Evolutionary conservation across 2,888 invertebrate genomes (phyloP), one percentile per base, ranked within the genome.

Genomic region (Phyto melanocephala): DNA sequence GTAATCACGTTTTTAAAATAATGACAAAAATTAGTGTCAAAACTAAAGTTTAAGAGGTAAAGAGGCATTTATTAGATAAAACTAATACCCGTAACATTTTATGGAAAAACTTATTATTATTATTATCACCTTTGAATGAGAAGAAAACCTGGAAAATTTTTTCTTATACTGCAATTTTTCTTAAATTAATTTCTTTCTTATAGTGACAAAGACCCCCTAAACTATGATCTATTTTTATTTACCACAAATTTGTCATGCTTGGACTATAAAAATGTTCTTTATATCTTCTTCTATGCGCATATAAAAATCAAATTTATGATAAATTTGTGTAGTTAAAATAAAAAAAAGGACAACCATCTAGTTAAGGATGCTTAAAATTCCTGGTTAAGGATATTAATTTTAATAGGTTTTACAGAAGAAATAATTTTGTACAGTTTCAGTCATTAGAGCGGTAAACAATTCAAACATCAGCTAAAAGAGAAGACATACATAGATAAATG

Each of bases 311-410:
- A 11, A 74, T 80, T 80, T 80, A 80, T 74, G 72, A 60, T 52
- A 58, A 58, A 72, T 79, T 72, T 58, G 22, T 28, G 6, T 52
- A 17, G 33, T 11, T 4, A 17, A 70, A 45, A 35, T 17, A 40
- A 60, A 42, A 60, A 28, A 42, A 60, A 28, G 24, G 33, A 20
- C 42, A 28, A 52, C 33, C 17, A 63, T 13, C 47, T 15, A 71
- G 15, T 60, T 42, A 67, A 65, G 28, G 58, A 79, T 45, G 50
- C 60, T 60, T 52, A 60, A 68, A 67, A 82, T 72, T 79, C 58
- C 67, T 82, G 58, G 67, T 76, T 79, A 76, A 79, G 72, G 71
- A 76, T 82, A 82, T 79, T 79, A 76, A 79, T 56, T 80, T 80
- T 76, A 76, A 76, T 80, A 56, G 75, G 24, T 63, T 67, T 56